Evolutionary conservation across 2,888 invertebrate genomes (phyloP), one percentile per base, ranked within the genome.

Genomic region (Eilema depressum): DNA sequence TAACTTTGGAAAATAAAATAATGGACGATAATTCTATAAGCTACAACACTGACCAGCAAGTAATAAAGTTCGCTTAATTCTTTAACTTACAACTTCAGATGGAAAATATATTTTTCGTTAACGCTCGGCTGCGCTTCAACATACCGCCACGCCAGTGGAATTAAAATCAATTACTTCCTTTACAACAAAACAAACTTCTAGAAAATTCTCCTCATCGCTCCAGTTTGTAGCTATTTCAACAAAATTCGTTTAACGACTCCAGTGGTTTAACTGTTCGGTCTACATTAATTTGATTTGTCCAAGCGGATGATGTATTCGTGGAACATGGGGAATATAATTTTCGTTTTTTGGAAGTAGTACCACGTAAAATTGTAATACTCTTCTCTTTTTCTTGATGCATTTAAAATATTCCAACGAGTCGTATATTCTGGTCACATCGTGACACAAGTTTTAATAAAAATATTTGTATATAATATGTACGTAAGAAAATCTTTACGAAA

Each of bases 31-130:
- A 89, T 89, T 88, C 85, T 81, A 77, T 77, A 68, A 83, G 74
- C 77, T 77, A 76, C 77, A 30, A 56, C 75, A 76, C 59, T 30
- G 1, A 67, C 76, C 76, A 77, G 75, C 73, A 61, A 67, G 70
- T 65, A 69, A 70, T 75, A 66, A 63, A 81, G 78, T 83, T 85
- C 83, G 75, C 83, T 75, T 79, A 80, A 84, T 86, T 88, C 86
- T 86, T 85, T 84, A 90, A 88, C 88, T 89, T 89, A 85, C 88
- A 88, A 90, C 87, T 91, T 89, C 82, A 88, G 87, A 89, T 89
- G 88, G 84, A 88, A 87, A 93, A 93, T 92, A 0, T 91, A 92
- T 92, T 93, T 93, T 93, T 92, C 92, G 92, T 93, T 92, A 91
- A 91, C 90, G 91, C 91, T 92, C 80, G 78, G 88, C 83, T 91